Evolutionary conservation across 2,888 invertebrate genomes (phyloP), one percentile per base, ranked within the genome.

Genomic region (Syrphus vitripennis): DNA sequence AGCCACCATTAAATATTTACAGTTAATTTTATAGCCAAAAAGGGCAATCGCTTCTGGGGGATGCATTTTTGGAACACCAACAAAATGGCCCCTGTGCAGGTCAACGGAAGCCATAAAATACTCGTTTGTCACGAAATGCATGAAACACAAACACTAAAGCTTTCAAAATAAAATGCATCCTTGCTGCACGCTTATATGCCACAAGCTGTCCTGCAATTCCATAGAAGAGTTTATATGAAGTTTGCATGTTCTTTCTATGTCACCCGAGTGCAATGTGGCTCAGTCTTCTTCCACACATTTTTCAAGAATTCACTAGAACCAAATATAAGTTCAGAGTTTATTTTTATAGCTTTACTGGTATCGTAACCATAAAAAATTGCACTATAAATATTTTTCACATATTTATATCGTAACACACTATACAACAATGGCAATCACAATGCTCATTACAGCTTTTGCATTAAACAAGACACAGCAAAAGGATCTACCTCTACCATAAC

Each of bases 31-130:
- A 92, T 91, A 88, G 89, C 89, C 88, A 86, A 89, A 89, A 89
- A 90, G 92, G 91, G 90, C 92, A 92, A 91, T 92, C 92, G 91
- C 91, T 90, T 91, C 89, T 88, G 87, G 59, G n/a, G 74, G 75
- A 77, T 84, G 21, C 72, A 90, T 90, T 63, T n/a, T 63, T 63
- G 40, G 61, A 40, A 63, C 40, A 55, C 37, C 16, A 42, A 10
- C 67, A 48, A 48, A 12, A 67, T 65, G 65, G 29, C 65, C 61
- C n/a, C 61, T 90, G 91, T n/a, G n/a, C n/a, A n/a, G 91, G 92
- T 92, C 91, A 91, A 91, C 91, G 92, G 91, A 91, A 92, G 90
- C 92, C 90, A 92, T 91, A 92, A 92, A 91, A 92, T 91, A 89
- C 92, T 92, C 91, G 91, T 91, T 92, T 91, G 91, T 91, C 91